Base-by-base conservation (phyloP, 2,113 vertebrate species). In the Spea bombifrons region DNA sequence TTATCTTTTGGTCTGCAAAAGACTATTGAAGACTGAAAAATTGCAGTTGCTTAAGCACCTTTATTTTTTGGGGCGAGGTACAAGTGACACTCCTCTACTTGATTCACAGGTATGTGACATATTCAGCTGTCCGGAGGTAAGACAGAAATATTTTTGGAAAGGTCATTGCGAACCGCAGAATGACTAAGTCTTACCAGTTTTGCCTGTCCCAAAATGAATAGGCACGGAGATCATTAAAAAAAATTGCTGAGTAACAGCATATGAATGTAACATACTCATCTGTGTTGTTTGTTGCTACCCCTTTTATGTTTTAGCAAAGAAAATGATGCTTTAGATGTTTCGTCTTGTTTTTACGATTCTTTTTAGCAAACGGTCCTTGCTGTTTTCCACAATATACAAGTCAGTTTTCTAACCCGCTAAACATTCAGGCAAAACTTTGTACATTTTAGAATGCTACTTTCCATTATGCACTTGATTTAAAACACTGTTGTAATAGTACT, bases 41-140 rank as follows among this genome's bases (percentile, higher is more conserved):
- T n/a, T 70, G 48, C 4, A 70, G 10, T 30, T 17, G 17, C n/a
- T 64, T 4, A 64, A 64, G n/a, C 67, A 70, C 67, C 47, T 70
- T 12, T 46, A 47, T 68, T 68, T 47, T 47, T 50, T 70, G 67
- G 67, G 67, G 67, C 48, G 67, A 70, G 67, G 67, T 70, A 70
- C 50, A 16, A 1, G 48, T 70, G 67, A 70, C 67, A 70, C 67
- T 70, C 67, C 67, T 70, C 47, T 70, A 48, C 67, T 48, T 70
- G 5, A 17, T 50, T 46, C 45, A 47, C 12, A 50, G 9, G 15
- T 70, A 70, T 45, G 44, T 70, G 67, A 17, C n/a, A 64, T 64
- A 64, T 64, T 64, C 61, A 64, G 61, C 7, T 64, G 61, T 64
- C 61, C 61, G 30, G 7, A 30, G 61, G 61, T 64, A 64, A 64